Conservation (phyloP, 2,797 vertebrate species). For the Sus cebifrons region DNA sequence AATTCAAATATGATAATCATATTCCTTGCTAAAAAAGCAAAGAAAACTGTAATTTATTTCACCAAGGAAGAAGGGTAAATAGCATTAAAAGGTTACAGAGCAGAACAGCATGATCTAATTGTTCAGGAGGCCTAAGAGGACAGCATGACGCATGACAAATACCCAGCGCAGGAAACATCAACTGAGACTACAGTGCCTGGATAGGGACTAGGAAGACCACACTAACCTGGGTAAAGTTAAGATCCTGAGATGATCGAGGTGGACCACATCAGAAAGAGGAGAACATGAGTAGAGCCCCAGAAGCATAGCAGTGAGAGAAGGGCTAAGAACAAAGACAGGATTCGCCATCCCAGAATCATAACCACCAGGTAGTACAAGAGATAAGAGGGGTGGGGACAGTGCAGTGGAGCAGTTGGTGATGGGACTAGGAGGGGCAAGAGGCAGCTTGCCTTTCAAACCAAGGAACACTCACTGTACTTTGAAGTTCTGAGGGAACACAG, state of each 20-base stretch:
- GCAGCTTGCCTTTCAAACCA: slow-evolving; percentile 12
- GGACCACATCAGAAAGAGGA: neutral
- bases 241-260: neutral
- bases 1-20: neutral
- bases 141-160: neutral
- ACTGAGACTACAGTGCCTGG: neutral
- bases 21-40: neutral
- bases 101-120: neutral
- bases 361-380: neutral
- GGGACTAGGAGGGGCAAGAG: neutral
- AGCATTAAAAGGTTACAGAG: neutral
- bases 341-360: neutral
- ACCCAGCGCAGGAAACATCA: neutral
- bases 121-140: neutral
- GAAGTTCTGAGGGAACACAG: neutral
- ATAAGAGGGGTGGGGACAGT: neutral
- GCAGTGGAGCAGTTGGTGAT: neutral
- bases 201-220: neutral
- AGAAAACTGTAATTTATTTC: neutral
- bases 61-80: neutral
- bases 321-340: neutral
- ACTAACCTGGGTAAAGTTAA: neutral
- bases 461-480: neutral
- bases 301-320: neutral
- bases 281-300: neutral